Base-by-base conservation (phyloP, 2,113 vertebrate species). In the Ageneiosus marmoratus region DNA sequence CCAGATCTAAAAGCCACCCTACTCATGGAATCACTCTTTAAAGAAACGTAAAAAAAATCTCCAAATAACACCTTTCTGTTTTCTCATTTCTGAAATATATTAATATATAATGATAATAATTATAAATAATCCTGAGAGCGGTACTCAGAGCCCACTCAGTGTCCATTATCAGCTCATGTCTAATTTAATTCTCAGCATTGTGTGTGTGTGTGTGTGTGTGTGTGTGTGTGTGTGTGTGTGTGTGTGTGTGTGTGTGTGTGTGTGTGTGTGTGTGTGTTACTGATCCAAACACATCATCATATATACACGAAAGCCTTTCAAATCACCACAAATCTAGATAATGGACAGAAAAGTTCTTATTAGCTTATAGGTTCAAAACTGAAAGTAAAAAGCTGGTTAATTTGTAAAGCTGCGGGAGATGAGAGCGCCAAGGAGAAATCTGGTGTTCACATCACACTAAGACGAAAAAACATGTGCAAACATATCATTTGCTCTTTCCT, bases 381-480 rank as follows among this genome's bases (percentile, higher is more conserved):
- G 5, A n/a, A 22, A 24, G 13, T 50, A 56, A 51, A 81, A 81
- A 48, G 37, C 5, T 27, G 29, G n/a, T n/a, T 81, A 48, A 74
- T 73, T 32, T 81, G 69, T 41, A 29, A 34, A 60, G 67, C 69
- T 74, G 60, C 34, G 15, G 37, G 67, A 27, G 16, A 46, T 1
- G 5, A 1, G 55, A 81, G 18, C 53, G 46, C 65, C 41, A 16
- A 24, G 51, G 67, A 46, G 51, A 72, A 48, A 74, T 81, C 69
- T 48, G 69, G 15, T 22, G 51, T 48, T 81, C 65, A 48, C 50
- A 81, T 72, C 67, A 37, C 65, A 32, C 8, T 15, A 34, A 22
- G 51, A 69, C 13, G 10, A 48, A 53, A 44, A 81, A 72, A 46
- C 50, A 81, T 7, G n/a, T 13, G 34, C 80, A 48, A 73, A 62